Evolutionary conservation across 2,113 vertebrate genomes (phyloP), one percentile per base, ranked within the genome.

Genomic region (Aegotheles bennettii): DNA sequence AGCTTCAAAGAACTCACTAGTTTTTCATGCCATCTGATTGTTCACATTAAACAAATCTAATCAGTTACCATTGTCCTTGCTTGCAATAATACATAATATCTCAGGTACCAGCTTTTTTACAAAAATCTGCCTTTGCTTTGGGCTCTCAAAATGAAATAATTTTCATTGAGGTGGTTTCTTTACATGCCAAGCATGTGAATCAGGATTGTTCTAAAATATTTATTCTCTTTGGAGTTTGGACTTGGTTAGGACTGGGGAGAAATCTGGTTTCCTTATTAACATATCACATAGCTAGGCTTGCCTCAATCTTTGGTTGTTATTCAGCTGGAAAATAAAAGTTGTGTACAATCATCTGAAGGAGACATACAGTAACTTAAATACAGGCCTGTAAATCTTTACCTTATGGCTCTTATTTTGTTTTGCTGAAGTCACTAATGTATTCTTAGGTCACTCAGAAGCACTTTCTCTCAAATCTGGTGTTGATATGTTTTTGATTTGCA

Each of bases 181-280:
- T 63, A 74, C 0, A 0, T 54, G 23, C 13, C 0, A 0, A 79
- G 42, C 24, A 13, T 6, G 7, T 48, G 35, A 77, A 42, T 65
- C 33, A 53, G 42, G 26, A 69, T 38, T 67, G 16, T 19, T 70
- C 15, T 48, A 31, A 85, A 79, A 28, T 43, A 4, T 40, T 67
- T 70, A 56, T 9, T 61, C 13, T 35, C 36, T 80, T 57, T 61
- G 53, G n/a, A 80, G 17, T 73, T 83, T 73, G 25, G 7, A 84
- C 45, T 84, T 57, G 23, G 9, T 57, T 57, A 50, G 42, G 20
- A 50, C 10, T 35, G 29, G 29, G 18, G 23, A 74, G 11, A 16
- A 80, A 61, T 61, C 19, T 77, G 31, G 13, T 61, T 88, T 88
- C 19, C 23, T 57, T 57, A 56, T 48, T 65, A 93, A 65, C 12